These are phyloP conservation scores for Dasypus novemcinctus DNA, from an alignment of 2,113 vertebrate species.

Conservation along the genomic window DNA sequence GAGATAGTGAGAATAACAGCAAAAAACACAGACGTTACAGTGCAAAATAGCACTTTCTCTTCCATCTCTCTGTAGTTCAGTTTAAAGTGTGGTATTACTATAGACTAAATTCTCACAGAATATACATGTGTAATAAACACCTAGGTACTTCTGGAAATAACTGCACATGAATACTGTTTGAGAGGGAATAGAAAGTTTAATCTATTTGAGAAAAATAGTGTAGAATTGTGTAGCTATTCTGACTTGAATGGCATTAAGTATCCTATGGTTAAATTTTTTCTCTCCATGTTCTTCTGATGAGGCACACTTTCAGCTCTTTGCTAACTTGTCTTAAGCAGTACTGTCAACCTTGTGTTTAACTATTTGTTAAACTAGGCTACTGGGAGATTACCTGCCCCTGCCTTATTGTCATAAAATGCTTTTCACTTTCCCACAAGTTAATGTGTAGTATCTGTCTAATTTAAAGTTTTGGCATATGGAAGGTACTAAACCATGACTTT, in stretches of 20 bases:
- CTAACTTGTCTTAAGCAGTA: not conserved
- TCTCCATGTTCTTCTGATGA: not conserved
- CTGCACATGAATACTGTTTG: not conserved
- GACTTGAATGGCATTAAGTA: not conserved
- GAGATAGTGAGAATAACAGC: not conserved
- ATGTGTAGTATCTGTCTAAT: not conserved
- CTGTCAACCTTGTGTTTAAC: not conserved
- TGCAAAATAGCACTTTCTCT: not conserved
- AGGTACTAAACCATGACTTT: not conserved
- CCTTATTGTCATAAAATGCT: not conserved
- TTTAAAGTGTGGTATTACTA: not conserved
- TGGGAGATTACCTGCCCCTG: not conserved
- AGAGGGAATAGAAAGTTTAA: not conserved
- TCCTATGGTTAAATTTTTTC: not conserved
- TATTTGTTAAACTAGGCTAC: not conserved
- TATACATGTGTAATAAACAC: not conserved
- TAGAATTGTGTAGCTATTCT: not conserved
- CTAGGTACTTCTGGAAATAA: not conserved
- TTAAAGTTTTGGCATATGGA: not conserved
- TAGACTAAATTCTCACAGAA: not conserved
- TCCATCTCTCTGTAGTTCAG: not conserved
- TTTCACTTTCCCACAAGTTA: not conserved
- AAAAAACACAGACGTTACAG: not conserved
- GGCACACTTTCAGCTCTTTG: not conserved
- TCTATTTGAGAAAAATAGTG: not conserved